Base-by-base conservation (phyloP, 2,113 vertebrate species). In the Notechis scutatus region DNA sequence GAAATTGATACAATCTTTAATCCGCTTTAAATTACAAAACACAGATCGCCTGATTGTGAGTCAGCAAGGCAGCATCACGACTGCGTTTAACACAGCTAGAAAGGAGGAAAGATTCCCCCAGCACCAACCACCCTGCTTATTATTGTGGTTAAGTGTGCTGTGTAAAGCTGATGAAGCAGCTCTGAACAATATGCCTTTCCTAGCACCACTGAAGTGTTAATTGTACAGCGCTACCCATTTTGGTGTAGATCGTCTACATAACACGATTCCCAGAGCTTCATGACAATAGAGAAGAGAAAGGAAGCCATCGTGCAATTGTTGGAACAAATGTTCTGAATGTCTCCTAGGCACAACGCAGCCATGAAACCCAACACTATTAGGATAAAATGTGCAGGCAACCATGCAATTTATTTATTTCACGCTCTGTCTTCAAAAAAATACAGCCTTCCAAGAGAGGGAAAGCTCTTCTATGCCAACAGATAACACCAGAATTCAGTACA, bases 281-380 rank as follows among this genome's bases (percentile, higher is more conserved):
- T 93, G 42, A 52, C 69, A 45, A 92, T 87, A 7, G 57, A 94
- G 18, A 92, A 47, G 47, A 90, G 59, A 91, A 95, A 57, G 18
- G 55, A 94, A 95, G 93, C 92, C 81, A 91, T 50, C 50, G 87
- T 0, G 0, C 52, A 93, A 93, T 34, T 94, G 0, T 3, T 81
- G 57, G 88, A 93, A 91, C 50, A 93, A 93, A 93, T 94, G 94
- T 94, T 93, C 92, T 90, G 61, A 56, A 94, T 87, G 95, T 85
- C 24, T 42, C 1, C 6, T n/a, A 93, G 61, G 42, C 1, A 0
- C 18, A 34, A 90, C 90, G 85, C 91, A 93, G 90, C 0, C 45
- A 94, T 87, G 92, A 88, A 59, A 94, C 61, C 57, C 89, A 1
- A 86, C 61, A 61, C 4, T 85, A 93, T 85, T 12, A 81, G 47